Conservation (phyloP, 2,888 invertebrate genomes). For the Caradrina kadenii region DNA sequence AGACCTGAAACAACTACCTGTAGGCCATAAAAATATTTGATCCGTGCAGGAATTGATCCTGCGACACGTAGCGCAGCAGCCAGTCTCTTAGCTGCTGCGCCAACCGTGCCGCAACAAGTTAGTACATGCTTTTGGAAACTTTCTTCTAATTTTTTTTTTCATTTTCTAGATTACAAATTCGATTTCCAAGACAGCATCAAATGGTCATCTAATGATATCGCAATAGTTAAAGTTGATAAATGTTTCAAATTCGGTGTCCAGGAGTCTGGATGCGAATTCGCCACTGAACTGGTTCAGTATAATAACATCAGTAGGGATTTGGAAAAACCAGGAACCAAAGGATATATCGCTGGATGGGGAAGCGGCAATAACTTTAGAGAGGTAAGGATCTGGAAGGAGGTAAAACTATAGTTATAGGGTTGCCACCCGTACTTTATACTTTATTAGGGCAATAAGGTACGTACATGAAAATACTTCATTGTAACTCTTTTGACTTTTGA, state of each 20-base stretch:
- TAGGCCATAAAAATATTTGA: no score
- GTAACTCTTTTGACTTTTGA: no score
- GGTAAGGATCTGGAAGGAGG: slow-evolving; percentile 65
- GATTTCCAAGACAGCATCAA: slow-evolving; percentile 88
- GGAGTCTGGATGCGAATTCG: slow-evolving; percentile 83
- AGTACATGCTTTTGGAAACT: no score
- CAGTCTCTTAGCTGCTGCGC: no score
- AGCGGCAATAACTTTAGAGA: slow-evolving; percentile 86
- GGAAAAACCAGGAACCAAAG: slow-evolving; percentile 85
- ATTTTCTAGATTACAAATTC: slow-evolving; percentile 83
- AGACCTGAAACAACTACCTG: no score
- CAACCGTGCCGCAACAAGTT: no score
- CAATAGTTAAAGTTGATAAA: slow-evolving; percentile 85
- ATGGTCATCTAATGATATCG: slow-evolving; percentile 88
- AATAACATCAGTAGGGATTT: slow-evolving; percentile 85
- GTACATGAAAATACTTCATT: no score
- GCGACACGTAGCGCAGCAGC: no score
- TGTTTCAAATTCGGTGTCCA: slow-evolving; percentile 82
- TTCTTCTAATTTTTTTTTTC: neutral
- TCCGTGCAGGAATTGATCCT: no score
- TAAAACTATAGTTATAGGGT: no score
- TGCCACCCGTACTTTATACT: no score
- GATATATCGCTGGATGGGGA: slow-evolving; percentile 86
- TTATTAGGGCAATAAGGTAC: no score
- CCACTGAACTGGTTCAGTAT: slow-evolving; percentile 76